These are phyloP conservation scores for Camelus bactrianus DNA, from an alignment of 2,113 vertebrate genomes.

Conservation along the genomic window DNA sequence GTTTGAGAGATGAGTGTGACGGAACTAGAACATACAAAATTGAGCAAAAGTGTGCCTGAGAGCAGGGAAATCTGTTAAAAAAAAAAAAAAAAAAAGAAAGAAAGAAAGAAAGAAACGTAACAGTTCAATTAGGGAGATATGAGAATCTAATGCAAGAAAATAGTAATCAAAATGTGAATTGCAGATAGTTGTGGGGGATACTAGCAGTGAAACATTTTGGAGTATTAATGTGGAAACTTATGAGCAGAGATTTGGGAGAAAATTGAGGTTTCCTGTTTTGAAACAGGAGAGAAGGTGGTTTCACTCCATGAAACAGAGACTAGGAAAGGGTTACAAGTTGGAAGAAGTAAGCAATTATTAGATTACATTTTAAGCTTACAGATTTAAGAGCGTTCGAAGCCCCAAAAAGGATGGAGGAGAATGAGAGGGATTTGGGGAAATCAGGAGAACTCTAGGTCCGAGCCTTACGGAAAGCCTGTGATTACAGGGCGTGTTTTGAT, in stretches of 20 bases:
- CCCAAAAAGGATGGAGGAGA: neutral
- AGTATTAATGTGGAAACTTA: neutral
- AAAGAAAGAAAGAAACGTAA: neutral
- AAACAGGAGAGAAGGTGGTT: neutral
- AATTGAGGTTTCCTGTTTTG: neutral
- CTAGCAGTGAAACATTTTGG: neutral
- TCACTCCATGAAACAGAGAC: neutral
- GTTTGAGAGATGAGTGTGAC: neutral
- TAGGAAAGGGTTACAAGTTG: neutral
- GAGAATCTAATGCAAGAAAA: neutral
- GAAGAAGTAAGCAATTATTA: neutral
- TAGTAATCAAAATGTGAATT: neutral
- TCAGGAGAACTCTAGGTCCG: neutral
- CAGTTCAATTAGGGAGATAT: neutral
- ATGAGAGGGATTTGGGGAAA: neutral
- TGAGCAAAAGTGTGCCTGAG: neutral
- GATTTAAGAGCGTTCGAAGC: neutral
- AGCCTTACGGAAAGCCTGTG: neutral
- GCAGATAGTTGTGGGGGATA: neutral
- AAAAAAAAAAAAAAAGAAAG: too few relatives aligned
- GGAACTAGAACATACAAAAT: neutral
- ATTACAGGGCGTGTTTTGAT: neutral
- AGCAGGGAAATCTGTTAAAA: neutral
- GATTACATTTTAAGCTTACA: neutral
- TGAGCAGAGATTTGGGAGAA: neutral